These are phyloP conservation scores for Acyrthosiphon pisum DNA, from an alignment of 1,140 invertebrate genomes.

Conservation along the genomic window DNA sequence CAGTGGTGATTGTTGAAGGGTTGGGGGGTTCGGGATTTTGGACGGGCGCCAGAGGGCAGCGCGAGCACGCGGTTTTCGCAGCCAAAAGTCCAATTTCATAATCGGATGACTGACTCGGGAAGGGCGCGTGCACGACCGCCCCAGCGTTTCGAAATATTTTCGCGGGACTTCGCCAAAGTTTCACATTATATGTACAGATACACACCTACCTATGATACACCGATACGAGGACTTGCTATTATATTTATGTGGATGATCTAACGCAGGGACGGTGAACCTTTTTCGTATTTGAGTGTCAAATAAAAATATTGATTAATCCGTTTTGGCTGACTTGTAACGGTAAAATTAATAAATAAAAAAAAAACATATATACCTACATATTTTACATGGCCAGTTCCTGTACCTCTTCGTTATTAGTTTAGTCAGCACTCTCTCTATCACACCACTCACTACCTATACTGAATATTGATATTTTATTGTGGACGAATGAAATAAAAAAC, in stretches of 20 bases:
- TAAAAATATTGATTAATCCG: neutral
- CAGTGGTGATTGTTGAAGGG: neutral
- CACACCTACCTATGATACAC: neutral
- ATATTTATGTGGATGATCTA: neutral
- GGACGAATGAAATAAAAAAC: neutral
- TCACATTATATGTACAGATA: neutral
- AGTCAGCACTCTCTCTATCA: neutral
- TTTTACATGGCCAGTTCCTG: neutral
- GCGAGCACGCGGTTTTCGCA: neutral
- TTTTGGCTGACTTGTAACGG: neutral
- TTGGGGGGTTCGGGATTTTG: neutral
- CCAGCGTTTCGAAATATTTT: neutral
- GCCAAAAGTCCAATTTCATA: slow-evolving; percentile 53
- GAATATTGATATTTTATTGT: neutral
- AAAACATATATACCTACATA: too few relatives aligned
- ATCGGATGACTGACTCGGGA: slow-evolving; percentile 48
- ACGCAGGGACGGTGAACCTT: neutral
- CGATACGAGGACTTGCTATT: neutral
- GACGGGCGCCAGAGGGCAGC: slow-evolving; percentile 8
- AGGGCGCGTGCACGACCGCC: neutral
- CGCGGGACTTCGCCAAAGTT: neutral
- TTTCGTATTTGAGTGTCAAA: neutral
- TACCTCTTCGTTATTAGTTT: neutral
- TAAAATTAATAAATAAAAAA: neutral
- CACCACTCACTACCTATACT: neutral